Conservation (phyloP, 1,140 invertebrate genomes). For the Drosophila willistoni region DNA sequence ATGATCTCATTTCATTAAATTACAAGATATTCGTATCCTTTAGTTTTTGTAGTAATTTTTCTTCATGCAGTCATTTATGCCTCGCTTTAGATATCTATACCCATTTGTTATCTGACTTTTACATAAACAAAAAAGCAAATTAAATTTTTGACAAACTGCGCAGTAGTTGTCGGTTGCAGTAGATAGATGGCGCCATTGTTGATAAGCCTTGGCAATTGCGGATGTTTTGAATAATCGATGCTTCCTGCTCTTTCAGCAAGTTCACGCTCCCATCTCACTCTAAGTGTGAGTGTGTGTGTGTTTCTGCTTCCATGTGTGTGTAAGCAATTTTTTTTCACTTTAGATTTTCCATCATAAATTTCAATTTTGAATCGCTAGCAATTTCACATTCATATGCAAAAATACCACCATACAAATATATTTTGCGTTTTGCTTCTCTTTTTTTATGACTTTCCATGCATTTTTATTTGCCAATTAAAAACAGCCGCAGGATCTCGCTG, state of each 20-base stretch:
- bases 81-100: neutral
- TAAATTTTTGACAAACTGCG: conserved; percentile 75
- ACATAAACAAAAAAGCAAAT: conserved; percentile 27
- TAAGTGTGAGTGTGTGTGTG: conserved; percentile 24
- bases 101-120: conserved; percentile 17
- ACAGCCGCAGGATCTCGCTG: conserved; percentile 49
- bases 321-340: conserved; percentile 38
- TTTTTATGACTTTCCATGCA: conserved; percentile 49
- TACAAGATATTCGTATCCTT: too few relatives aligned
- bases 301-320: conserved; percentile 40
- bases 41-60: neutral
- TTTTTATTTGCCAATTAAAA: conserved; percentile 81
- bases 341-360: conserved; percentile 71
- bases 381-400: conserved; percentile 68
- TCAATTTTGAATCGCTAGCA: conserved; percentile 55
- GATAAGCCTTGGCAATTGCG: conserved; percentile 75
- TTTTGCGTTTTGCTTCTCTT: neutral
- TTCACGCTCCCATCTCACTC: neutral
- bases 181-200: conserved; percentile 70
- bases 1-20: too few relatives aligned
- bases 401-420: conserved; percentile 9
- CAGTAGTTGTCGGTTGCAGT: conserved; percentile 43
- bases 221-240: conserved; percentile 82
- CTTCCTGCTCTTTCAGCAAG: conserved; percentile 52
- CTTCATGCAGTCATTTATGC: neutral